A percentile compares a stretch with the other conserved stretches of the same genome.
Evolutionary conservation across 1,140 invertebrate species (phyloP).

Genomic region (Fragariocoptes setiger): DNA sequence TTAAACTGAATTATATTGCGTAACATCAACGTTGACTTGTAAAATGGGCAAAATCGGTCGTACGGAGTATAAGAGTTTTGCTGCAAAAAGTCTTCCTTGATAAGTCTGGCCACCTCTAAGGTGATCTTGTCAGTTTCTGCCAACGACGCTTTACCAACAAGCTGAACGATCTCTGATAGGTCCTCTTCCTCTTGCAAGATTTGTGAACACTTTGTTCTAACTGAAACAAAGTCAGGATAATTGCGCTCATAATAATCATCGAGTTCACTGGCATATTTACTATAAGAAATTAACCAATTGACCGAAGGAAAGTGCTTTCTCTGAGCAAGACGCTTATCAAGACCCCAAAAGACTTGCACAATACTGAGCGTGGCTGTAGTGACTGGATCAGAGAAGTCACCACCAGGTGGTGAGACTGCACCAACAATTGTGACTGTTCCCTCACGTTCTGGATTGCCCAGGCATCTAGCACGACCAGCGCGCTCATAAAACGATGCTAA

Average conservation of each 20-base stretch:
- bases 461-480: slow-evolving; percentile 76
- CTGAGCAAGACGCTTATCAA: slow-evolving; percentile 97
- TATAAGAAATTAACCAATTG: slow-evolving; percentile 98
- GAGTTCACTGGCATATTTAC: slow-evolving; percentile 86
- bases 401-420: slow-evolving; percentile 94
- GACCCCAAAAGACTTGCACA: slow-evolving; percentile 91
- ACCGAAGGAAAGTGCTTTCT: slow-evolving; percentile 98
- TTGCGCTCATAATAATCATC: slow-evolving; percentile 99
- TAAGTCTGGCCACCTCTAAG: slow-evolving; percentile 79
- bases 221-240: slow-evolving; percentile 86
- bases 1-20: slow-evolving; percentile 95
- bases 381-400: slow-evolving; percentile 99
- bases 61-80: slow-evolving; percentile 90
- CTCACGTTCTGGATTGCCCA: slow-evolving; percentile 90
- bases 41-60: slow-evolving; percentile 97
- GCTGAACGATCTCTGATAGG: slow-evolving; percentile 93
- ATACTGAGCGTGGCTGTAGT: slow-evolving; percentile 95
- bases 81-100: slow-evolving; percentile 98
- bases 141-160: slow-evolving; percentile 92
- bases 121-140: slow-evolving; percentile 98
- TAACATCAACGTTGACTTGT: slow-evolving; percentile 96
- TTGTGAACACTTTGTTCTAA: slow-evolving; percentile 44
- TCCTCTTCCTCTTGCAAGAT: slow-evolving; percentile 98
- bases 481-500: slow-evolving; percentile 97
- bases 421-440: slow-evolving; percentile 96